Percentiles rank a stretch among this genome's conserved stretches.
Evolutionary conservation across 2,888 invertebrate genomes (phyloP).

Genomic region (Leptura quadrifasciata): DNA sequence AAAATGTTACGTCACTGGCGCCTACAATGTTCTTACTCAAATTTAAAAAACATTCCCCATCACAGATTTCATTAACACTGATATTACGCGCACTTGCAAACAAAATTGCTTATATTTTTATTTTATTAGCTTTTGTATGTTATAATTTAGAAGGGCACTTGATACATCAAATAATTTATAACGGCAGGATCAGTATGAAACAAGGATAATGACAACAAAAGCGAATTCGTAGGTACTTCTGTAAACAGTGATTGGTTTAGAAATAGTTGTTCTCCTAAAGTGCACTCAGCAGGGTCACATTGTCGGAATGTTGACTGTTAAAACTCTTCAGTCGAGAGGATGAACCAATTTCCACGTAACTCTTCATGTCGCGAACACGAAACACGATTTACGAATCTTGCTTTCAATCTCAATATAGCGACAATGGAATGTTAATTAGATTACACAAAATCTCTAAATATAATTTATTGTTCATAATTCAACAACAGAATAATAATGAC

Average conservation of each 20-base stretch:
- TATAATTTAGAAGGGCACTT: constrained; percentile 40
- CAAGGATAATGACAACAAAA: constrained; percentile 45
- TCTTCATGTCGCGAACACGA: constrained; percentile 68
- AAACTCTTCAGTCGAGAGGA: constrained; percentile 68
- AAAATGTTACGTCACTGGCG: too few species aligned
- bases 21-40: too few species aligned
- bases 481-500: constrained; percentile 40
- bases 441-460: constrained; percentile 57
- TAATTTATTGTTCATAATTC: constrained; percentile 53
- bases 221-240: constrained; percentile 53
- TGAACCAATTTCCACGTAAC: constrained; percentile 69
- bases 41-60: too few species aligned
- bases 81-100: neutral
- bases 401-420: constrained; percentile 60
- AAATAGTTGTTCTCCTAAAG: constrained; percentile 61
- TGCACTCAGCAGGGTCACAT: constrained; percentile 62
- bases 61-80: too few species aligned
- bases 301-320: constrained; percentile 68
- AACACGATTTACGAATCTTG: constrained; percentile 65
- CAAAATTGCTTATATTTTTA: neutral
- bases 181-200: constrained; percentile 41
- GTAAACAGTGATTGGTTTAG: constrained; percentile 60
- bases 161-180: constrained; percentile 49
- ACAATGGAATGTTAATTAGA: constrained; percentile 66
- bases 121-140: neutral